phyloP scores from a whole-genome alignment of 2,888 invertebrate species.

The Elysia crispata region DNA sequence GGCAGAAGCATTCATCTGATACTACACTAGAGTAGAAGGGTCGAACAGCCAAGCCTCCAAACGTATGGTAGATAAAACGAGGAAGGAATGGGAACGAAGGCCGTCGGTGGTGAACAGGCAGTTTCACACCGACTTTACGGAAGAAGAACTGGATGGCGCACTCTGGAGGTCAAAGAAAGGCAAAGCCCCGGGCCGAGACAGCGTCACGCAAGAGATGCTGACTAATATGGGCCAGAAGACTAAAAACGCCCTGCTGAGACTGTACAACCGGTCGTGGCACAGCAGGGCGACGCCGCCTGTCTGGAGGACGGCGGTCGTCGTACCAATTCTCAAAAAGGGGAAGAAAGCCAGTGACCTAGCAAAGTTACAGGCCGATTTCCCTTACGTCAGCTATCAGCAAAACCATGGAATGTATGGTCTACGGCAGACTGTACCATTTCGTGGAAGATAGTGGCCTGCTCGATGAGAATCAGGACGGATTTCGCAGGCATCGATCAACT shows the following conservation, averaged over 20 bases:
- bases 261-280: conserved; percentile 26
- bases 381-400: conserved; percentile 29
- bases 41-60: not conserved
- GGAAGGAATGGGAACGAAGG: not conserved
- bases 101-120: not conserved
- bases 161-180: not conserved
- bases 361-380: conserved; percentile 17
- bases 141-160: conserved; percentile 7
- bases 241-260: not conserved
- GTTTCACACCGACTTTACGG: not conserved
- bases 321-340: conserved; percentile 21
- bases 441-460: conserved; percentile 17
- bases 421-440: conserved; percentile 1
- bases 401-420: conserved; percentile 16
- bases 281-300: not conserved
- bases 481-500: conserved; percentile 6
- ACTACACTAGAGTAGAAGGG: not conserved
- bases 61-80: not conserved
- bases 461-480: conserved; percentile 6
- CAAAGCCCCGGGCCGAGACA: conserved; percentile 12
- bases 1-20: not conserved
- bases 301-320: conserved; percentile 29
- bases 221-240: not conserved
- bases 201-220: conserved; percentile 20
- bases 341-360: not conserved